Evolutionary conservation across 1,140 invertebrate species (phyloP), one percentile per base, ranked within the genome.

Genomic region (Solenopsis fugax): DNA sequence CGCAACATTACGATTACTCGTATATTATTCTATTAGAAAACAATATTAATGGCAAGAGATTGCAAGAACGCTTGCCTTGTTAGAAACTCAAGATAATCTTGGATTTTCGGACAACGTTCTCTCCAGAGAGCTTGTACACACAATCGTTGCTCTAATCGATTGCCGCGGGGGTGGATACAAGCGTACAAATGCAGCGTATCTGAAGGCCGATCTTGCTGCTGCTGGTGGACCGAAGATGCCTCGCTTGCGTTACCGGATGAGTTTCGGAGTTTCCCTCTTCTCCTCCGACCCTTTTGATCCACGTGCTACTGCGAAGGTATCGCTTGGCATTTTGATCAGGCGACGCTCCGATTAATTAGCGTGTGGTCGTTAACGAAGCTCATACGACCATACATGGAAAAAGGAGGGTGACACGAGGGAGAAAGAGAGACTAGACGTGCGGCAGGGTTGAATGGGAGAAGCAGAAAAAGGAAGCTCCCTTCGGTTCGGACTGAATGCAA

Each of bases 331-430:
- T 85, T 91, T 84, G 88, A 92, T 90, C 88, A 67, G 52, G 71
- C 37, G 81, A 78, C 84, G 65, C 10, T 91, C 67, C 89, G 91
- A 93, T 93, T 92, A 93, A 93, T 93, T 93, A 93, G 87, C 88
- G 89, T 86, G 67, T 56, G 87, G 62, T 88, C 85, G 92, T 87
- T 91, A 93, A 93, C 87, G 90, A 92, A 91, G 86, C 82, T 87
- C 41, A 41, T 41, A 3, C 60, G 87, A 69, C 60, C 67, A 24
- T 24, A 4, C 34, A 16, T 13, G 18, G 16, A 90, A 81, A 81
- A 73, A 34, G 48, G 10, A 48, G 34, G 48, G 12, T 45, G 60
- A 24, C 62, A 41, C n/a, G 45, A 69, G 29, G 18, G 41, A 34
- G 16, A 2, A 34, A 65, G 50, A 29, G 24, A 45, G n/a, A 48